phyloP scores from a whole-genome alignment of 1,140 invertebrate species.

The Atopsyche davidsoni region DNA sequence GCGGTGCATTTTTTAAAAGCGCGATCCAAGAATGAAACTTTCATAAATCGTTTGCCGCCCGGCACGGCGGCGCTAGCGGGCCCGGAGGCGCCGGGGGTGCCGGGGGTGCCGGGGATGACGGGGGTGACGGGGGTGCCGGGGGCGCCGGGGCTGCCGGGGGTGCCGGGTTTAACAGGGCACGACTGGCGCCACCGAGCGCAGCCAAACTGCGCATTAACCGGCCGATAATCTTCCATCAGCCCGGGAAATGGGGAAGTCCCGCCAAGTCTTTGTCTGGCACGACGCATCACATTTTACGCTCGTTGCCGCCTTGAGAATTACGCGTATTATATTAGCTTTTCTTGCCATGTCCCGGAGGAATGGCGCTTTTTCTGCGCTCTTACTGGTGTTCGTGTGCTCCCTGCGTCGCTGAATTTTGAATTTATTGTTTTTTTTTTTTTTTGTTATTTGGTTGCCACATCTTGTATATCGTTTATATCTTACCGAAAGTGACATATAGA shows the following conservation, averaged over 20 bases:
- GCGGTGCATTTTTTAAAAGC: no score
- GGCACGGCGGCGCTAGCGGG: no score
- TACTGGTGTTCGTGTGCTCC: neutral
- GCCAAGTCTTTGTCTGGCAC: constrained; percentile 15
- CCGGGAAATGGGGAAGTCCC: constrained; percentile 4
- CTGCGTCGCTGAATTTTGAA: neutral
- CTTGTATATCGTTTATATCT: no score
- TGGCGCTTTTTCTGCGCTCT: neutral
- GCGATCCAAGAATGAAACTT: no score
- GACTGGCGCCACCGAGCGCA: constrained; percentile 27
- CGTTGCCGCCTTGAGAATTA: neutral
- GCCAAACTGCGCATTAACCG: constrained; percentile 25
- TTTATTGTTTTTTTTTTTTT: no score
- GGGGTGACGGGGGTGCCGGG: no score
- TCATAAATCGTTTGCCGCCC: no score
- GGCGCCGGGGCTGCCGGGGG: neutral
- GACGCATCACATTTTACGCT: neutral
- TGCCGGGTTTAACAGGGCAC: constrained; percentile 23
- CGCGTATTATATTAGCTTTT: neutral
- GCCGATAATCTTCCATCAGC: constrained; percentile 21
- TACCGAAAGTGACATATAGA: no score
- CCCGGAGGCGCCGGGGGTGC: neutral
- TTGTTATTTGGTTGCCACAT: no score
- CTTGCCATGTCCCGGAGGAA: neutral
- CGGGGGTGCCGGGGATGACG: no score